A percentile compares a stretch with the other conserved stretches of the same genome.
Conservation (phyloP, 1,140 invertebrate species). For the Zaprionus africanus region DNA sequence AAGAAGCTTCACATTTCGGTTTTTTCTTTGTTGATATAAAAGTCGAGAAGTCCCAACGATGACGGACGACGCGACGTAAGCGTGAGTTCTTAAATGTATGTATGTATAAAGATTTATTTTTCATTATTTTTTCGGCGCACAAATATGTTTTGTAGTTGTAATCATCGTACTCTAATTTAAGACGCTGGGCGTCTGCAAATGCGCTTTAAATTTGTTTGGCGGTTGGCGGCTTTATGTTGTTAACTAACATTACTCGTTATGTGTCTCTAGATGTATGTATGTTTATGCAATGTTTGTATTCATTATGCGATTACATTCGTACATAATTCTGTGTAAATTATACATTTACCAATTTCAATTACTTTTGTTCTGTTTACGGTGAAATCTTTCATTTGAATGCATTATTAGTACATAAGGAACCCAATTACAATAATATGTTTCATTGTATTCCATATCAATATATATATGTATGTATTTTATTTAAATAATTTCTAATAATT, state of each 20-base stretch:
- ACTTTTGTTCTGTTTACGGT: slow-evolving; percentile 51
- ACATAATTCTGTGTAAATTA: slow-evolving; percentile 45
- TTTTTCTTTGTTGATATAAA: slow-evolving; percentile 58
- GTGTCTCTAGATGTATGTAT: slow-evolving; percentile 37
- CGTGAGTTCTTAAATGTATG: slow-evolving; percentile 62
- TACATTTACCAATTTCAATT: slow-evolving; percentile 52
- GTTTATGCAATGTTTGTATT: slow-evolving; percentile 28
- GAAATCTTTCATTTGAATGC: slow-evolving; percentile 43
- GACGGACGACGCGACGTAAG: slow-evolving; percentile 50
- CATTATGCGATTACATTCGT: background rate
- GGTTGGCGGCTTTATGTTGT: slow-evolving; percentile 59
- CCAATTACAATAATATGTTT: slow-evolving; percentile 39
- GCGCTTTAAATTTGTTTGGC: slow-evolving; percentile 72
- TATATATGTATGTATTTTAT: slow-evolving; percentile 19
- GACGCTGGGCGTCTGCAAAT: slow-evolving; percentile 77
- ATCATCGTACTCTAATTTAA: slow-evolving; percentile 70
- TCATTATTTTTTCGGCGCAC: slow-evolving; percentile 18
- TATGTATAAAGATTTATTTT: slow-evolving; percentile 15
- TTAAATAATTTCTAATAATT: slow-evolving; percentile 45
- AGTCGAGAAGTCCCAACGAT: slow-evolving; percentile 59
- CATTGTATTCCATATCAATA: slow-evolving; percentile 1
- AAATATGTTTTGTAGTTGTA: slow-evolving; percentile 23
- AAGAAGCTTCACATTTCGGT: slow-evolving; percentile 26
- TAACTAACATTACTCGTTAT: slow-evolving; percentile 45
- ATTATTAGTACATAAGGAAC: slow-evolving; percentile 52